Percentiles rank a stretch among this genome's conserved stretches.
phyloP scores from a whole-genome alignment of 92 coral and sea anemone species.

The Pocillopora meandrina region DNA sequence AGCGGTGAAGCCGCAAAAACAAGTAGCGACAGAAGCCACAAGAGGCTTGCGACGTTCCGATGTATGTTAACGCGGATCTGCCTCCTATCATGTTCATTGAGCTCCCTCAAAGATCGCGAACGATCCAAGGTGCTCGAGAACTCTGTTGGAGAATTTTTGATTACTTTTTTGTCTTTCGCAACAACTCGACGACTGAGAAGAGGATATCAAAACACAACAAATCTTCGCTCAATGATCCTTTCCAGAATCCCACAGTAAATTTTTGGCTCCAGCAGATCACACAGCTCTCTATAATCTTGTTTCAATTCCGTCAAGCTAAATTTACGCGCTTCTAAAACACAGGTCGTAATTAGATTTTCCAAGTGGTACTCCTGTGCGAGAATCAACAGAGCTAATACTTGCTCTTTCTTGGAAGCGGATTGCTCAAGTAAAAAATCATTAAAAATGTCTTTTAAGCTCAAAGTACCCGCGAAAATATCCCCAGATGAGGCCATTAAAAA shows the following conservation, averaged over 20 bases:
- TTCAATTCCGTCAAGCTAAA: constrained; percentile 18
- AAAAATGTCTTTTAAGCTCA: not conserved
- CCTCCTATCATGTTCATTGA: too few relatives aligned
- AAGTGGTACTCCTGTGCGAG: constrained; percentile 22
- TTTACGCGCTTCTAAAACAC: constrained; percentile 2
- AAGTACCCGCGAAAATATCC: not conserved
- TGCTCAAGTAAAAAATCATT: not conserved
- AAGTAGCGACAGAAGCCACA: too few relatives aligned
- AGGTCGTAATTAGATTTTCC: not conserved
- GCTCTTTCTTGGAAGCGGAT: constrained; percentile 12
- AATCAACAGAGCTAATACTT: constrained; percentile 8
- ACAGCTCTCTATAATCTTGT: constrained; percentile 18
- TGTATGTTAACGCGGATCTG: too few relatives aligned
- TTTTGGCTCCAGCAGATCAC: constrained; percentile 1
- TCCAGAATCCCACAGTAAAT: constrained; percentile 19
- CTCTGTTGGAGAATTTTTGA: too few relatives aligned
- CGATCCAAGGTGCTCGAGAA: too few relatives aligned
- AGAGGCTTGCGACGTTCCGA: too few relatives aligned
- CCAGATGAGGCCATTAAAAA: not conserved
- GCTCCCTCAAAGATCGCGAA: too few relatives aligned
- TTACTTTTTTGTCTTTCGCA: not conserved
- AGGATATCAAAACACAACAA: not conserved
- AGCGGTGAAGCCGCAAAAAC: too few relatives aligned
- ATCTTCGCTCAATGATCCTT: constrained; percentile 15
- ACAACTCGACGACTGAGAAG: not conserved